These are phyloP conservation scores for Pachycephala philippinensis DNA, from an alignment of 2,113 vertebrate species.

Conservation along the genomic window DNA sequence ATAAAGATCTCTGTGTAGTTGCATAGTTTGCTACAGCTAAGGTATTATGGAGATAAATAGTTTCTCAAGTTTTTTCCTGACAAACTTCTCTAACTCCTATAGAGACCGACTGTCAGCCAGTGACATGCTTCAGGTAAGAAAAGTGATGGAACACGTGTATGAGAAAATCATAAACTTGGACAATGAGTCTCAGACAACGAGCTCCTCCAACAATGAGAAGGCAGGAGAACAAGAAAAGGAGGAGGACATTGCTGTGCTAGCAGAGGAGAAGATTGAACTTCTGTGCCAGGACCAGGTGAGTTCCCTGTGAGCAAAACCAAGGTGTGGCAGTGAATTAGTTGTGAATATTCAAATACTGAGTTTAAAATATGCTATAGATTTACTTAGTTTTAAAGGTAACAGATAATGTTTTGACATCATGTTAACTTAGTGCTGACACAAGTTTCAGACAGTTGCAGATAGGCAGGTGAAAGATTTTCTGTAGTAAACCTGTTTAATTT, in stretches of 20 bases:
- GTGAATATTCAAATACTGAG: not conserved
- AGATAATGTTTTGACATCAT: not conserved
- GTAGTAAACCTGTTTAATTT: not conserved
- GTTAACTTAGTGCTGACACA: not conserved
- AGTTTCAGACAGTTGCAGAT: not conserved
- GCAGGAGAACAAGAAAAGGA: slow-evolving; percentile 95
- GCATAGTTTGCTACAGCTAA: not conserved
- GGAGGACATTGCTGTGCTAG: slow-evolving; percentile 94
- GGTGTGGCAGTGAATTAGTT: not conserved
- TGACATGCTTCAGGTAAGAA: slow-evolving; percentile 98
- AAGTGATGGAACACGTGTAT: slow-evolving; percentile 98
- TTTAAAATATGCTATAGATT: not conserved
- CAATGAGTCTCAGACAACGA: slow-evolving; percentile 95
- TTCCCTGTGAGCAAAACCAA: not conserved
- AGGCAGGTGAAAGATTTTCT: not conserved
- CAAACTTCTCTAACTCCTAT: not conserved
- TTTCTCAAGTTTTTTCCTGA: not conserved
- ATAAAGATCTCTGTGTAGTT: not conserved
- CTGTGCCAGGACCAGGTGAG: slow-evolving; percentile 97
- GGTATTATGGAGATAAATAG: not conserved
- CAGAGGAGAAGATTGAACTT: slow-evolving; percentile 97
- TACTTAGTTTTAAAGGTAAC: not conserved
- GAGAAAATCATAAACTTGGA: slow-evolving; percentile 99
- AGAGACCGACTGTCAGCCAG: slow-evolving; percentile 96
- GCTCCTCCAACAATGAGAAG: slow-evolving; percentile 94